phyloP scores from a whole-genome alignment of 2,888 invertebrate genomes.

The Endotricha flammealis region DNA sequence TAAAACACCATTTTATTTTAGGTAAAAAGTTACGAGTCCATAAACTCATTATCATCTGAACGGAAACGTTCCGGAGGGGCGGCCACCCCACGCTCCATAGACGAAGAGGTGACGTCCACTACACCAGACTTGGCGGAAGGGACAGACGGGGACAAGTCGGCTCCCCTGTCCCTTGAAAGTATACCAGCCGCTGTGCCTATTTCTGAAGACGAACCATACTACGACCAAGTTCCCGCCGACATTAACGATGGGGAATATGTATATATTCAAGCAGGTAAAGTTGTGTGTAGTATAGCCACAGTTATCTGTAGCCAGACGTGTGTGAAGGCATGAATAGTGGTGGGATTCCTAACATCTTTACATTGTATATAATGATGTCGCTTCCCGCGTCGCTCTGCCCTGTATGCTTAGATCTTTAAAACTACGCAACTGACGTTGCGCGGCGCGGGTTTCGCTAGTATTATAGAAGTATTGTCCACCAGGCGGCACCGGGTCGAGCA shows the following conservation, averaged over 20 bases:
- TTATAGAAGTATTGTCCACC: too few species aligned
- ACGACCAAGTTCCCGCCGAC: slow-evolving; percentile 84
- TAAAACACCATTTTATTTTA: slow-evolving; percentile 27
- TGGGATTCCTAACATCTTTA: too few species aligned
- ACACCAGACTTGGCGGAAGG: slow-evolving; percentile 56
- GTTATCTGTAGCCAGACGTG: too few species aligned
- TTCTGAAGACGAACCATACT: slow-evolving; percentile 81
- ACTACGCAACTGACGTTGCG: too few species aligned
- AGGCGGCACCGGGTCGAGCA: slow-evolving; percentile 81
- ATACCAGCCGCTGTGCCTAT: slow-evolving; percentile 49
- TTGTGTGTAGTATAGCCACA: too few species aligned
- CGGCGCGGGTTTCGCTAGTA: too few species aligned
- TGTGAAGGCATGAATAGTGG: too few species aligned
- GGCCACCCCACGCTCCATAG: slow-evolving; percentile 71
- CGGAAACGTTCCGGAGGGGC: slow-evolving; percentile 72
- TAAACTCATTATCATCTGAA: slow-evolving; percentile 81
- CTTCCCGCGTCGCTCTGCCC: too few species aligned
- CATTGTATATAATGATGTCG: too few species aligned
- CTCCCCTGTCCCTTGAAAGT: slow-evolving; percentile 62
- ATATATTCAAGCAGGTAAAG: slow-evolving; percentile 83
- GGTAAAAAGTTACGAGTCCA: slow-evolving; percentile 83
- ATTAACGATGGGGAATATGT: slow-evolving; percentile 85
- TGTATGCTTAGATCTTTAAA: too few species aligned
- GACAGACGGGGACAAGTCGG: slow-evolving; percentile 57
- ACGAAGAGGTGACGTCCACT: slow-evolving; percentile 61